Evolutionary conservation across 2,888 invertebrate species (phyloP).

Genomic region (Spatulosminthurus flaviceps): DNA sequence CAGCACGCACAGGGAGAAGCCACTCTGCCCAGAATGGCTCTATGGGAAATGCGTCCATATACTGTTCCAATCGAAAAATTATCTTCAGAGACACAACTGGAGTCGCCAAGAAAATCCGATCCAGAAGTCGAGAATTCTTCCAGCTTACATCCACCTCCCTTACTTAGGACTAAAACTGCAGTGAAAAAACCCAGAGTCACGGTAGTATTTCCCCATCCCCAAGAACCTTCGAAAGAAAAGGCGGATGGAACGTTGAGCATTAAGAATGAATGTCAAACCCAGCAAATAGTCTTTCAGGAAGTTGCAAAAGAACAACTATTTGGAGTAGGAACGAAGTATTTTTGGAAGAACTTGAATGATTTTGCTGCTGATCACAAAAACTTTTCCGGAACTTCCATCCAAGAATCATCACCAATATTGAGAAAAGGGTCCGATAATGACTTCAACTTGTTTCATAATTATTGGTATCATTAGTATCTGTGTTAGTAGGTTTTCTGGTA

Average conservation of each 20-base stretch:
- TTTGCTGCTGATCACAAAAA: not conserved
- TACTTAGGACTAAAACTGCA: conserved; percentile 24
- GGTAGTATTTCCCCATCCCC: not conserved
- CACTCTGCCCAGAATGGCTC: conserved; percentile 21
- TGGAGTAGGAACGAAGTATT: not conserved
- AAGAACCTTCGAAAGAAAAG: not conserved
- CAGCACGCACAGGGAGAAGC: not conserved
- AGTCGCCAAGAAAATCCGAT: not conserved
- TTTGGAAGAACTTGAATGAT: not conserved
- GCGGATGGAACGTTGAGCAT: not conserved
- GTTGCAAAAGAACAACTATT: not conserved
- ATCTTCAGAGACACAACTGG: not conserved
- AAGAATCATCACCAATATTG: not conserved
- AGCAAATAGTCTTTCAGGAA: not conserved
- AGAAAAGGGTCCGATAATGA: conserved; percentile 17
- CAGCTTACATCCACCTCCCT: not conserved
- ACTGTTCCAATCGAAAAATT: conserved; percentile 20
- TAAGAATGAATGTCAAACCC: not conserved
- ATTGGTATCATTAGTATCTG: no score
- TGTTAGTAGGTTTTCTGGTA: no score
- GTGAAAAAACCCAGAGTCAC: conserved; percentile 16
- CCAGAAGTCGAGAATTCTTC: not conserved
- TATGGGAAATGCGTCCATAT: conserved; percentile 34
- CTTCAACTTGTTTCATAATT: no score
- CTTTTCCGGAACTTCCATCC: not conserved